phyloP scores from a whole-genome alignment of 2,113 vertebrate species.

The Empidonax traillii region DNA sequence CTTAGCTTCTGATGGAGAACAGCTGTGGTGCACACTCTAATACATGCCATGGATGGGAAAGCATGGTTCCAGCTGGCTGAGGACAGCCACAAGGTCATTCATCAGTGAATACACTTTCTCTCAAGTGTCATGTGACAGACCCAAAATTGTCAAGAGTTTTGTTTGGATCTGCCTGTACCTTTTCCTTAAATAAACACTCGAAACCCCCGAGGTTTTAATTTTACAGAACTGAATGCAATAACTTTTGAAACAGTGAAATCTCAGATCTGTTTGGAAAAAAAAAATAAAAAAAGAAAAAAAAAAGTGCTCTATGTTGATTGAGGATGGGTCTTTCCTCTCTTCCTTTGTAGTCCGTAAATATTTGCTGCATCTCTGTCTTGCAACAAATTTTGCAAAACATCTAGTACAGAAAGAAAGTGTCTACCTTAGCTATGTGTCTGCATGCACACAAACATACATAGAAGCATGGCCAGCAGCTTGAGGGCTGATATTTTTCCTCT shows the following conservation, averaged over 20 bases:
- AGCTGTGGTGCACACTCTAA: slow-evolving; percentile 45
- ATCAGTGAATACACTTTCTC: slow-evolving; percentile 18
- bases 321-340: background rate
- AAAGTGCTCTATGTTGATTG: background rate
- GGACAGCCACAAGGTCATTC: slow-evolving; percentile 47
- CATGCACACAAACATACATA: background rate
- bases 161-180: background rate
- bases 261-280: background rate
- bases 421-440: background rate
- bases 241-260: background rate
- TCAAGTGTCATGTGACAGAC: slow-evolving; percentile 1
- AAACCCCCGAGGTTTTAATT: background rate
- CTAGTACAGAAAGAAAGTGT: background rate
- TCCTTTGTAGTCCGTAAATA: background rate
- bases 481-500: background rate
- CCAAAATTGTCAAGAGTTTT: background rate
- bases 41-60: slow-evolving; percentile 39
- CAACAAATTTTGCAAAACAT: background rate
- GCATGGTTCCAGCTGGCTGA: slow-evolving; percentile 62
- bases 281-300: background rate
- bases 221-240: background rate
- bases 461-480: background rate
- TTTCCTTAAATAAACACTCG: background rate
- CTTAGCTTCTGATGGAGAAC: slow-evolving; percentile 59
- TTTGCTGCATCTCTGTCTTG: background rate